Percentiles rank a stretch among this genome's conserved stretches.
phyloP scores from a whole-genome alignment of 1,140 invertebrate genomes.

The Bombyx mandarina region DNA sequence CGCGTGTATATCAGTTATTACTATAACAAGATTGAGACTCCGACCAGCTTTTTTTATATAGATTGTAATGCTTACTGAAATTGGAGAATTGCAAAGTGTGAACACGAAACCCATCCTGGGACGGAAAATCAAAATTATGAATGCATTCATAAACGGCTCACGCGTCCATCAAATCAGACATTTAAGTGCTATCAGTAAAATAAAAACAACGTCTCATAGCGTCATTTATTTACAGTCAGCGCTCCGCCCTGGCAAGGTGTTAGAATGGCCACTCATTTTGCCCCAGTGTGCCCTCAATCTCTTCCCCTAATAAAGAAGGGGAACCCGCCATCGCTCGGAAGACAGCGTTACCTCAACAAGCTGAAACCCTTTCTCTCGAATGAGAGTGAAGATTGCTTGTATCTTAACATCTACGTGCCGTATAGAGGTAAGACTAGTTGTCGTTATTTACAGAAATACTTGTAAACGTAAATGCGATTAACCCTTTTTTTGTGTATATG shows the following conservation, averaged over 20 bases:
- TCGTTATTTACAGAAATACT: not conserved
- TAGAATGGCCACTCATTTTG: constrained; percentile 79
- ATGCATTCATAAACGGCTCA: no score
- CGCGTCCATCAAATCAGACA: no score
- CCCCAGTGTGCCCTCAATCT: constrained; percentile 89
- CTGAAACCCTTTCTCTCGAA: constrained; percentile 81
- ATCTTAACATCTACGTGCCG: constrained; percentile 94
- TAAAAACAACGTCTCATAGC: not conserved
- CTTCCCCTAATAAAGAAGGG: constrained; percentile 74
- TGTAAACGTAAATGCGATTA: no score
- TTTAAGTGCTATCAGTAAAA: no score
- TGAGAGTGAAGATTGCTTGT: constrained; percentile 93
- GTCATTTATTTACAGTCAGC: constrained; percentile 61
- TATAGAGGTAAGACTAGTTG: constrained; percentile 71
- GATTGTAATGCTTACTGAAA: no score
- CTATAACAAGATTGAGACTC: no score
- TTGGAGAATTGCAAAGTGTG: no score
- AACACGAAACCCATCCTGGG: no score
- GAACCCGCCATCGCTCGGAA: constrained; percentile 73
- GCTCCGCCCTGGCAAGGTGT: constrained; percentile 80
- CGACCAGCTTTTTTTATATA: no score
- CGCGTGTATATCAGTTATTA: no score
- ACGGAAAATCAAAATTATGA: no score
- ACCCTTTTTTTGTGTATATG: no score
- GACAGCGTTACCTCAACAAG: constrained; percentile 78